These are phyloP conservation scores for Rhopalosiphum nymphaeae DNA, from an alignment of 2,888 invertebrate species.

Conservation along the genomic window DNA sequence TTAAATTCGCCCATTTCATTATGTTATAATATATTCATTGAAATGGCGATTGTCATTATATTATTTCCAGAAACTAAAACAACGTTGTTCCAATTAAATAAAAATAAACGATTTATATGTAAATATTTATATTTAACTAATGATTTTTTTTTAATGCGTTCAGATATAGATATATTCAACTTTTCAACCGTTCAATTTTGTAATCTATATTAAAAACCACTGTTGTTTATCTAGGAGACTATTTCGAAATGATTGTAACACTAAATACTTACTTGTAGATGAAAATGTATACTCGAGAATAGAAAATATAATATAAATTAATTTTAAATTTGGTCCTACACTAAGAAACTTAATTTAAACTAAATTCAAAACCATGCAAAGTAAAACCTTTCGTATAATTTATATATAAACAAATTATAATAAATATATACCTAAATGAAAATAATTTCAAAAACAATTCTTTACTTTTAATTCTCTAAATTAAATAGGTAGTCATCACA, in stretches of 20 bases:
- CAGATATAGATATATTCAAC: not conserved
- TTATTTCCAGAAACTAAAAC: not conserved
- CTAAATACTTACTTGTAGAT: not conserved
- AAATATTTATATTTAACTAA: not conserved
- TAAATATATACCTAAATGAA: too few relatives aligned
- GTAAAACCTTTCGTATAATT: not conserved
- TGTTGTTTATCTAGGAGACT: not conserved
- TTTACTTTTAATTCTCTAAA: not conserved
- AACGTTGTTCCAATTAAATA: not conserved
- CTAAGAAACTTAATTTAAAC: not conserved
- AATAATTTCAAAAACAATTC: not conserved
- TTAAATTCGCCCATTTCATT: conserved; percentile 13
- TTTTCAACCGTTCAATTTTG: not conserved
- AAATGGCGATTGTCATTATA: not conserved
- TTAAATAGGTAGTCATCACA: not conserved
- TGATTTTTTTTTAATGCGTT: not conserved
- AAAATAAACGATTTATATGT: conserved; percentile 28
- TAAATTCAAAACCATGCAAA: not conserved
- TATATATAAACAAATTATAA: too few relatives aligned
- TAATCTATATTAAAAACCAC: not conserved
- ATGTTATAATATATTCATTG: conserved; percentile 15
- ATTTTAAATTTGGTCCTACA: not conserved
- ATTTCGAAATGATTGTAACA: not conserved
- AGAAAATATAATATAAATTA: not conserved
- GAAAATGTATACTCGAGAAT: not conserved